These are phyloP conservation scores for Stichopus horrens DNA, from an alignment of 53 echinoderm and acorn worm species.

Conservation along the genomic window DNA sequence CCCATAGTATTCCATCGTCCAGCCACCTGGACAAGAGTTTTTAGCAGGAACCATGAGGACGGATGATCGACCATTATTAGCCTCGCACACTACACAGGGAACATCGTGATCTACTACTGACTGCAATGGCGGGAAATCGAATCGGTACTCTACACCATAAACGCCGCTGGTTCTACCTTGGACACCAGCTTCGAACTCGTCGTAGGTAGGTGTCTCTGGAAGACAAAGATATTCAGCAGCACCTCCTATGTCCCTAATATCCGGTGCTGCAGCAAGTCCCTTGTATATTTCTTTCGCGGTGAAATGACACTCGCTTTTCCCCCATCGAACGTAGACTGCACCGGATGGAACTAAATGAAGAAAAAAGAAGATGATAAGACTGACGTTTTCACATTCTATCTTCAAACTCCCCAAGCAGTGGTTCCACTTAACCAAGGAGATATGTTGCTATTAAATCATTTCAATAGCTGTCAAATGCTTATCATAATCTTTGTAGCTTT, in stretches of 20 bases:
- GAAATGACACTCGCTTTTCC: background rate
- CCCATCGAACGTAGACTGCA: conserved; percentile 1
- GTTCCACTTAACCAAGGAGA: too few species aligned
- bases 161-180: background rate
- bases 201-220: background rate
- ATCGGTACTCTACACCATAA: background rate
- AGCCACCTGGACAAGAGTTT: conserved; percentile 14
- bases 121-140: conserved; percentile 16
- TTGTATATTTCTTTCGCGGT: background rate
- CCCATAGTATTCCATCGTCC: conserved; percentile 31
- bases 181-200: background rate
- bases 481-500: too few species aligned
- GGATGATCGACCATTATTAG: background rate
- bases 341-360: background rate
- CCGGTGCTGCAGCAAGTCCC: background rate
- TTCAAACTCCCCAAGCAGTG: too few species aligned
- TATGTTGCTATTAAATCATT: too few species aligned
- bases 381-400: too few species aligned
- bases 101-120: conserved; percentile 13
- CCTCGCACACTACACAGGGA: conserved; percentile 27
- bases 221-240: background rate
- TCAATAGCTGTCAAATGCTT: too few species aligned
- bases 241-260: background rate
- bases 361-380: background rate
- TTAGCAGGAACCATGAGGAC: conserved; percentile 34